phyloP scores from a whole-genome alignment of 2,113 vertebrate genomes.

The Tympanuchus pallidicinctus region DNA sequence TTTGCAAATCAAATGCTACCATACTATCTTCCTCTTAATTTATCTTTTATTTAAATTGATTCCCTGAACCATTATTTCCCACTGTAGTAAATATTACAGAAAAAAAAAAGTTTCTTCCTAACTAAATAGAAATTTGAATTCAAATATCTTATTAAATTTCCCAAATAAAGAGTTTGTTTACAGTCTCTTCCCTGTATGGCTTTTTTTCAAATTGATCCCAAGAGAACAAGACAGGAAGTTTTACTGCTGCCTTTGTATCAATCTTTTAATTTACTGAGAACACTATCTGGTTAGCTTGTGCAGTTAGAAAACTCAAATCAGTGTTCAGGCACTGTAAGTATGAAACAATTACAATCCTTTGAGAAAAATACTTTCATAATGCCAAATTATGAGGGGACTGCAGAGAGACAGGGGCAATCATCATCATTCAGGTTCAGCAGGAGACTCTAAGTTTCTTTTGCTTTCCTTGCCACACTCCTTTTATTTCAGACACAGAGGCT shows the following conservation, averaged over 20 bases:
- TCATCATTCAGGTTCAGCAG: conserved; percentile 20
- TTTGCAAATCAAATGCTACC: background rate
- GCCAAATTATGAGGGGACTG: background rate
- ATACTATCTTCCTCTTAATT: background rate
- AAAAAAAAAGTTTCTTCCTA: background rate
- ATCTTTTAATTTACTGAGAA: background rate
- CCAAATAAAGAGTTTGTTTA: background rate
- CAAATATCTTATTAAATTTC: background rate
- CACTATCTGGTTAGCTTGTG: background rate
- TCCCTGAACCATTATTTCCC: background rate
- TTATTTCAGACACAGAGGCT: conserved; percentile 11
- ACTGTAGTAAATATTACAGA: background rate
- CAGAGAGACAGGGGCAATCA: background rate
- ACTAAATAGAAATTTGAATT: background rate
- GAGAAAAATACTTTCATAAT: conserved; percentile 11
- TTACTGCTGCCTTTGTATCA: background rate
- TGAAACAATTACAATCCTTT: conserved; percentile 45
- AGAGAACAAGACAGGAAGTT: background rate
- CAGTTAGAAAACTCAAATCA: background rate
- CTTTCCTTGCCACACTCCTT: background rate
- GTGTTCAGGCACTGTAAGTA: background rate
- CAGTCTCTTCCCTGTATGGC: rapidly evolving
- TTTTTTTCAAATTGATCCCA: background rate
- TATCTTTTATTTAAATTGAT: background rate
- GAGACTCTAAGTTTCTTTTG: background rate